These are phyloP conservation scores for Drosophila leonis DNA, from an alignment of 2,888 invertebrate species.

Conservation along the genomic window DNA sequence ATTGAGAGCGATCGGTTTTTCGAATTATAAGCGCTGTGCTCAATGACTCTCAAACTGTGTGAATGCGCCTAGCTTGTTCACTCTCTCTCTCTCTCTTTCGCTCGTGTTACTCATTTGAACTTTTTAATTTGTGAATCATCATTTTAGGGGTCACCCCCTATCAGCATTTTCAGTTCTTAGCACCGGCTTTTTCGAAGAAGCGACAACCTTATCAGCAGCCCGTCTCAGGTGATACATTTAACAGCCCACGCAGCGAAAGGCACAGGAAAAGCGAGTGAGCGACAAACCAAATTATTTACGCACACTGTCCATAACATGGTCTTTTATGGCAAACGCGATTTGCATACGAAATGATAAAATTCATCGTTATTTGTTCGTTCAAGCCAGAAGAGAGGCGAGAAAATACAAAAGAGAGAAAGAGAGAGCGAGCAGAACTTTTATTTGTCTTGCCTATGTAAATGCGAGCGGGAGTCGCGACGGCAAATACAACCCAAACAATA, in stretches of 20 bases:
- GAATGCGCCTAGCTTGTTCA: not conserved
- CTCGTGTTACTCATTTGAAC: constrained; percentile 2
- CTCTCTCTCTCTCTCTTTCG: not conserved
- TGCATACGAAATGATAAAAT: constrained; percentile 73
- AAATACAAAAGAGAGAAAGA: constrained; percentile 3
- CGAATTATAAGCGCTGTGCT: not conserved
- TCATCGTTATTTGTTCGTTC: constrained; percentile 51
- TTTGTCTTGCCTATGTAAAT: constrained; percentile 33
- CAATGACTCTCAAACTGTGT: constrained; percentile 14
- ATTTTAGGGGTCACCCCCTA: not conserved
- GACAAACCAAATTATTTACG: constrained; percentile 28
- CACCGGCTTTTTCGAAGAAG: not conserved
- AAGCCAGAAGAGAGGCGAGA: not conserved
- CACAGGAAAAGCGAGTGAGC: constrained; percentile 15
- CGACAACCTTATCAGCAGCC: constrained; percentile 48
- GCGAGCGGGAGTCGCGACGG: constrained; percentile 13
- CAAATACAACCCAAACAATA: constrained; percentile 36
- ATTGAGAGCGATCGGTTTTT: constrained; percentile 4
- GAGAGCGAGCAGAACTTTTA: constrained; percentile 28
- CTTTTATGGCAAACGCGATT: constrained; percentile 70
- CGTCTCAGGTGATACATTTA: constrained; percentile 55
- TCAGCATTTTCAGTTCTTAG: constrained; percentile 2
- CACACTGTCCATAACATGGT: constrained; percentile 49
- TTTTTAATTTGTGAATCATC: constrained; percentile 40
- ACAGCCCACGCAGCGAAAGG: constrained; percentile 9